Conservation (phyloP, 2,113 vertebrate species). For the Antennarius striatus region DNA sequence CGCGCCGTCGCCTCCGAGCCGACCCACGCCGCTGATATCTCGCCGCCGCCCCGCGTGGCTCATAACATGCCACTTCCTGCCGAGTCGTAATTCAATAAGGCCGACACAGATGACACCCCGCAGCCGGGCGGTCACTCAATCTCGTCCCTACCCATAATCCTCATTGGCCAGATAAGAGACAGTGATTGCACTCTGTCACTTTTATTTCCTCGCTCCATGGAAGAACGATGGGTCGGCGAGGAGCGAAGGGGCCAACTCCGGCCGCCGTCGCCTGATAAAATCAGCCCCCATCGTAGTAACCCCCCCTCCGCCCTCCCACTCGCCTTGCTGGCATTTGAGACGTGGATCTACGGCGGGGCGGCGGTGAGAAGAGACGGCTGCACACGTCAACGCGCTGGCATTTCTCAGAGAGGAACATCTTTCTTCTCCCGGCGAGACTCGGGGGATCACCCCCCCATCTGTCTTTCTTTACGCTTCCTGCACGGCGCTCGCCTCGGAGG, state of each 20-base stretch:
- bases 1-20: slow-evolving; percentile 14
- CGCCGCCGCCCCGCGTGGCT: slow-evolving; percentile 14
- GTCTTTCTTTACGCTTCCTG: no score
- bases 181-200: slow-evolving; percentile 72
- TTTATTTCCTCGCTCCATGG: slow-evolving; percentile 58
- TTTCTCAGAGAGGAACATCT: slow-evolving; percentile 36
- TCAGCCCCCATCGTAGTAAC: slow-evolving; percentile 50
- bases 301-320: slow-evolving; percentile 4
- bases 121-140: slow-evolving; percentile 63
- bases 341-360: slow-evolving; percentile 44
- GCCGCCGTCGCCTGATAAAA: slow-evolving; percentile 56
- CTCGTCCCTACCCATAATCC: slow-evolving; percentile 51
- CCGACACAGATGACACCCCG: slow-evolving; percentile 49
- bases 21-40: slow-evolving; percentile 28
- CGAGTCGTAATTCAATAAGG: slow-evolving; percentile 73
- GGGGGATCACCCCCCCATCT: background rate
- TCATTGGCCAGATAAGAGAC: slow-evolving; percentile 72
- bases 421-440: slow-evolving; percentile 27
- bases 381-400: slow-evolving; percentile 41
- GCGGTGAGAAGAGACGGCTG: slow-evolving; percentile 20
- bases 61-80: slow-evolving; percentile 60
- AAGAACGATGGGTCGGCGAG: slow-evolving; percentile 48
- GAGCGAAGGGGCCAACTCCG: slow-evolving; percentile 23
- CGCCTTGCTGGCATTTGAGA: slow-evolving; percentile 66
- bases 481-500: no score